Evolutionary conservation across 2,113 vertebrate genomes (phyloP).

Genomic region (Ceyx cyanopectus): DNA sequence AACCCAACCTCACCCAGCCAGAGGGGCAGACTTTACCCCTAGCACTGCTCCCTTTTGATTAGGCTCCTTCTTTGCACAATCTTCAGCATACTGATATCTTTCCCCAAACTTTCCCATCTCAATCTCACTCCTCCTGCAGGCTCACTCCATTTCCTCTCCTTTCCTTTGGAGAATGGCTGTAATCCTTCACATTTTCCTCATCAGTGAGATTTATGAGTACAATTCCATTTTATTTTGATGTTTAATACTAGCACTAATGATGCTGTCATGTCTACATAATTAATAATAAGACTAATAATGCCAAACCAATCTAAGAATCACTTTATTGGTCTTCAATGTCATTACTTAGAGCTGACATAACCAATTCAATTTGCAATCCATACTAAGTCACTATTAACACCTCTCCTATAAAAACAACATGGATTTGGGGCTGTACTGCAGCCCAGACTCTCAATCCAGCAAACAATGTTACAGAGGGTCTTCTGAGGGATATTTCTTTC

Average conservation of each 20-base stretch:
- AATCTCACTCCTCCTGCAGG: not conserved
- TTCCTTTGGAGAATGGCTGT: not conserved
- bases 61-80: not conserved
- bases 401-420: not conserved
- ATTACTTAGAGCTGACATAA: conserved; percentile 57
- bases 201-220: conserved; percentile 56
- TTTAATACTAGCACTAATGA: conserved; percentile 51
- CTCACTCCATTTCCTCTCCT: not conserved
- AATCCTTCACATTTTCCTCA: conserved; percentile 31
- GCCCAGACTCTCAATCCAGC: not conserved
- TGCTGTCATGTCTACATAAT: conserved; percentile 58
- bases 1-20: not conserved
- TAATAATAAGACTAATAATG: conserved; percentile 58
- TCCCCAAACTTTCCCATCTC: not conserved
- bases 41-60: not conserved
- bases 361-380: conserved; percentile 18
- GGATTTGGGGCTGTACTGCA: not conserved
- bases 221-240: conserved; percentile 62
- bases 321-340: conserved; percentile 35
- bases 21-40: not conserved
- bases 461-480: not conserved
- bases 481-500: not conserved
- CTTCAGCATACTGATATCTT: not conserved
- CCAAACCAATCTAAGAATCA: conserved; percentile 45
- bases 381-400: not conserved